Percentiles rank a stretch among this genome's conserved stretches.
These are phyloP conservation scores for Trachops cirrhosus DNA, from an alignment of 2,797 vertebrate species.

Conservation along the genomic window DNA sequence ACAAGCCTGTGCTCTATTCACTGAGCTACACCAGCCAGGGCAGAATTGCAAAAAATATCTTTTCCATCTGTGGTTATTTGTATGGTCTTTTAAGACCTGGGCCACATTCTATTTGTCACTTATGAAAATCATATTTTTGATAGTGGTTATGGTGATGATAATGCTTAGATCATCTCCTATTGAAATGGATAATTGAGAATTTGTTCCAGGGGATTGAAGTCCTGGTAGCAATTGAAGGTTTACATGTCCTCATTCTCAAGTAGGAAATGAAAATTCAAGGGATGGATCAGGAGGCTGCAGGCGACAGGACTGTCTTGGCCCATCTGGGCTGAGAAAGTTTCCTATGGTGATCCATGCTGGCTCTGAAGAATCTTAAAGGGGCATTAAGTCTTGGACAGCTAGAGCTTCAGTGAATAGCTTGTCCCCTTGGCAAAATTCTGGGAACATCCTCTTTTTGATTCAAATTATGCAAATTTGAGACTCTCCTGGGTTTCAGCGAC, in stretches of 20 bases:
- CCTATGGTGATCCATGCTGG: neutral
- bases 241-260: neutral
- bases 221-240: neutral
- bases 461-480: neutral
- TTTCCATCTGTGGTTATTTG: neutral
- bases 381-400: neutral
- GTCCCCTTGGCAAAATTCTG: neutral
- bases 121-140: neutral
- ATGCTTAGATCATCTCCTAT: neutral
- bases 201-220: neutral
- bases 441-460: neutral
- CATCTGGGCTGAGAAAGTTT: neutral
- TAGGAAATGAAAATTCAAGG: neutral
- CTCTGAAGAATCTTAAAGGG: neutral
- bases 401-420: neutral
- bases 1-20: too few relatives aligned
- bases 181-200: neutral
- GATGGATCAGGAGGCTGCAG: neutral
- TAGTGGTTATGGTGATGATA: neutral
- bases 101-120: neutral
- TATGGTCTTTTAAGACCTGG: neutral
- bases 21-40: too few relatives aligned
- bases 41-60: neutral
- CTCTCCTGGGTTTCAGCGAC: neutral
- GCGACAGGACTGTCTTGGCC: neutral